These are phyloP conservation scores for Rhorus exstirpatorius DNA, from an alignment of 2,888 invertebrate species.

Conservation along the genomic window DNA sequence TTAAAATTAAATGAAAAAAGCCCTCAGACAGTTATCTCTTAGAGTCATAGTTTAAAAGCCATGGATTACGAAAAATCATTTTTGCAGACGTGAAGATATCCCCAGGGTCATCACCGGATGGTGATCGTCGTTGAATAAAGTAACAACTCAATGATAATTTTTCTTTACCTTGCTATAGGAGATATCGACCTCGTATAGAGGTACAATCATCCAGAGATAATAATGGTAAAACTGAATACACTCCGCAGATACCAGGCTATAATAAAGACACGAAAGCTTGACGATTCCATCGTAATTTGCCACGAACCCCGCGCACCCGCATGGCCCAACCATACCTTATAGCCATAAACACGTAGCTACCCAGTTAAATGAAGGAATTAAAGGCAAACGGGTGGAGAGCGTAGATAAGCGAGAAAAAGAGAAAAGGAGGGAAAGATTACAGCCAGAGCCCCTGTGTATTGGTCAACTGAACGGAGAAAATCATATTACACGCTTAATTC, in stretches of 20 bases:
- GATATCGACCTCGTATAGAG: not conserved
- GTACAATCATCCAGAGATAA: constrained; percentile 52
- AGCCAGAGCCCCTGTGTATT: constrained; percentile 21
- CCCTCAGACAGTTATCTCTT: no score
- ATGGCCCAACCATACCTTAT: not conserved
- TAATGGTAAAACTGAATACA: constrained; percentile 51
- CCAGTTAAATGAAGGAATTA: constrained; percentile 47
- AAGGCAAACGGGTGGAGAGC: constrained; percentile 61
- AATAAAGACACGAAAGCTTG: constrained; percentile 46
- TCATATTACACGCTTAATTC: constrained; percentile 81
- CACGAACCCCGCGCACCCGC: constrained; percentile 8
- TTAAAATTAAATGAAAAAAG: no score
- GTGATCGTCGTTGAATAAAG: constrained; percentile 55
- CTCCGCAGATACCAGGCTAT: constrained; percentile 22
- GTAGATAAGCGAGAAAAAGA: constrained; percentile 60
- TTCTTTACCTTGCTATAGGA: not conserved
- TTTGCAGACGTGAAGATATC: no score
- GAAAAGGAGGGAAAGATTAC: constrained; percentile 6
- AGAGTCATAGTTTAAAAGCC: no score
- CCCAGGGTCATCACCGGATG: no score
- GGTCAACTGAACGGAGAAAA: constrained; percentile 70
- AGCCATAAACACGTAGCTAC: not conserved
- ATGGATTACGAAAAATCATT: no score
- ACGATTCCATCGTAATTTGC: constrained; percentile 47
- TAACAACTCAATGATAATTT: constrained; percentile 59